Conservation (phyloP, 2,797 vertebrate species). For the Buphagus erythrorhynchus region DNA sequence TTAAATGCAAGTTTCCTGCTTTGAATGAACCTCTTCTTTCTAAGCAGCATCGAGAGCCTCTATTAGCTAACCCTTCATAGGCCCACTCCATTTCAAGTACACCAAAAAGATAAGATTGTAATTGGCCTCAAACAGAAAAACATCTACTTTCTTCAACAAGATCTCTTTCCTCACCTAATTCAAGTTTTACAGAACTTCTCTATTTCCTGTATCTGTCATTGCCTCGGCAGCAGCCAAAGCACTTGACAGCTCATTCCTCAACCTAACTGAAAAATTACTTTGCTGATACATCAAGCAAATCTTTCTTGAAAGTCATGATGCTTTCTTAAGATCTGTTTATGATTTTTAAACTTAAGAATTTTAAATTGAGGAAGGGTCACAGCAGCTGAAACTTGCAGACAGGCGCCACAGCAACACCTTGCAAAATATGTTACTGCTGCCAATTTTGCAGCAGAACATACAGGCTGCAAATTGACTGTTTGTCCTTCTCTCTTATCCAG, state of each 20-base stretch:
- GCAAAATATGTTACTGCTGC: not conserved
- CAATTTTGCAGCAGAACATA: not conserved
- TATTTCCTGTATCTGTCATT: not conserved
- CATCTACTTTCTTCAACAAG: not conserved
- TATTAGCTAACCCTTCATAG: not conserved
- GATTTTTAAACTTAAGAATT: not conserved
- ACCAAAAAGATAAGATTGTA: not conserved
- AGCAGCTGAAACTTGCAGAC: not conserved
- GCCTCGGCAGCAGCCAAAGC: not conserved
- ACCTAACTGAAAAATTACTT: not conserved
- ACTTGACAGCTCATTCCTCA: not conserved
- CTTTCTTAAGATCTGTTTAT: not conserved
- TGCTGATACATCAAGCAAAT: not conserved
- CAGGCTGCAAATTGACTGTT: not conserved
- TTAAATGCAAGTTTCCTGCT: slow-evolving; percentile 25
- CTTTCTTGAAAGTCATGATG: not conserved
- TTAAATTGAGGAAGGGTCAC: not conserved
- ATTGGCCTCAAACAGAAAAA: not conserved
- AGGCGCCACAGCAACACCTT: not conserved
- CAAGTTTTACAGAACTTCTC: not conserved
- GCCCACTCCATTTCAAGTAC: not conserved
- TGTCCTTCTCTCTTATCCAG: not conserved
- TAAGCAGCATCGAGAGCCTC: not conserved
- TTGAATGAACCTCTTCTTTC: slow-evolving; percentile 29
- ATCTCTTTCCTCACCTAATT: not conserved